Base-by-base conservation (phyloP, 2,113 vertebrate species). In the Grammomys dolichurus region DNA sequence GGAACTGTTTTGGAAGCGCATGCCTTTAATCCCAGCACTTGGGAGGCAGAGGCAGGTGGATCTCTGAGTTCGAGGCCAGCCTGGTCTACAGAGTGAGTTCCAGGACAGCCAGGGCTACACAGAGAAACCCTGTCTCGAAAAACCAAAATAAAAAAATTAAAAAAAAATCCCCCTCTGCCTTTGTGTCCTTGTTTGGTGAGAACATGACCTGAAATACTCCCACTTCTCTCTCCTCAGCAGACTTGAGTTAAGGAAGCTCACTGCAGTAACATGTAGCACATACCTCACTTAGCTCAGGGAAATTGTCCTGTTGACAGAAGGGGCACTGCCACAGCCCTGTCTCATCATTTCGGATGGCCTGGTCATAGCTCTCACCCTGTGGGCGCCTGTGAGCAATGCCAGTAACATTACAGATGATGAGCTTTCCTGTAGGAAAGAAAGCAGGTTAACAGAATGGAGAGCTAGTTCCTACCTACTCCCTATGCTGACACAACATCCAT, bases 241-340 rank as follows among this genome's bases (percentile, higher is more conserved):
- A 73, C n/a, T 40, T 46, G 3, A 67, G 36, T 43, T 6, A 54
- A 80, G 46, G 31, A 93, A 87, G 54, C 16, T 43, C 54, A 72
- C 28, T 13, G 31, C 0, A 8, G 1, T 51, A 72, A 69, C 19
- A 63, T 17, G 19, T 1, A 92, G 20, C 92, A 95, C 85, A 73
- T 91, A 99, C 99, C 99, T 99, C 99, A 0, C 99, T 99, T 81
- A 99, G 99, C 95, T 99, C 99, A 54, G 99, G 99, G 76, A 99
- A 99, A 97, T 99, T 99, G 98, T 99, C 99, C 97, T 99, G 99
- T 95, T 99, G 99, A 91, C 99, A 99, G 98, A 99, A 99, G 76
- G 99, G 99, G 98, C 99, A 99, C 96, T 99, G 99, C 99, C 99
- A 99, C 28, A 99, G 98, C 2, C 99, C 99, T 0, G 99, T 99